Percentiles rank a stretch among this genome's conserved stretches.
Conservation (phyloP, 2,888 invertebrate genomes). For the Pterostichus niger region DNA sequence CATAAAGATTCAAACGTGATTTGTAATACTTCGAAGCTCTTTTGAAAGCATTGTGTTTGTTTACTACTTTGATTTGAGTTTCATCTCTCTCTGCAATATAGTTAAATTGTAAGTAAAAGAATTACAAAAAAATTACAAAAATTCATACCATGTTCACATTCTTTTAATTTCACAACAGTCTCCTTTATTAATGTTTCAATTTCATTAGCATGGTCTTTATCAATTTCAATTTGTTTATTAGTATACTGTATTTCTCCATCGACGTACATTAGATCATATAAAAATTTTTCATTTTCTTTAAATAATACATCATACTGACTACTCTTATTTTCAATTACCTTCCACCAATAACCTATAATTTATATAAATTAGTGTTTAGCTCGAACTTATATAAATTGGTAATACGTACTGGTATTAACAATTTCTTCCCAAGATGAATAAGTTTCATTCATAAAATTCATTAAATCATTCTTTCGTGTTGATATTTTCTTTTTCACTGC, state of each 20-base stretch:
- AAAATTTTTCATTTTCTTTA: constrained; percentile 18
- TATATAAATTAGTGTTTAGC: neutral
- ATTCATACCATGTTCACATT: constrained; percentile 20
- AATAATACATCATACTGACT: neutral
- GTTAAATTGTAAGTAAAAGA: neutral
- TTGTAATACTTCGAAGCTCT: constrained; percentile 44
- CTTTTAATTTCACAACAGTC: neutral
- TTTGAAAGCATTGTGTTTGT: constrained; percentile 42
- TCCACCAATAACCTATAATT: neutral
- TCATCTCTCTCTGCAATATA: constrained; percentile 41
- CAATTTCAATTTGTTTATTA: neutral
- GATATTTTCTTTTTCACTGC: neutral
- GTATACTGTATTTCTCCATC: constrained; percentile 2
- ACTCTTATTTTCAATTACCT: neutral
- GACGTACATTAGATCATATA: neutral
- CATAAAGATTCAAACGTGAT: constrained; percentile 36
- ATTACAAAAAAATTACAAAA: neutral
- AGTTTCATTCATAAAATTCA: neutral
- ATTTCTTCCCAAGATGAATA: neutral
- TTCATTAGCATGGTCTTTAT: neutral
- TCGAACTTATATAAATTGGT: neutral
- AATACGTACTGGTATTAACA: neutral
- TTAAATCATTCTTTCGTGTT: neutral
- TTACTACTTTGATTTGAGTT: neutral
- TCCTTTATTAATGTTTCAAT: constrained; percentile 31